A percentile compares a stretch with the other conserved stretches of the same genome.
phyloP scores from a whole-genome alignment of 2,113 vertebrate species.

The Peromyscus maniculatus region DNA sequence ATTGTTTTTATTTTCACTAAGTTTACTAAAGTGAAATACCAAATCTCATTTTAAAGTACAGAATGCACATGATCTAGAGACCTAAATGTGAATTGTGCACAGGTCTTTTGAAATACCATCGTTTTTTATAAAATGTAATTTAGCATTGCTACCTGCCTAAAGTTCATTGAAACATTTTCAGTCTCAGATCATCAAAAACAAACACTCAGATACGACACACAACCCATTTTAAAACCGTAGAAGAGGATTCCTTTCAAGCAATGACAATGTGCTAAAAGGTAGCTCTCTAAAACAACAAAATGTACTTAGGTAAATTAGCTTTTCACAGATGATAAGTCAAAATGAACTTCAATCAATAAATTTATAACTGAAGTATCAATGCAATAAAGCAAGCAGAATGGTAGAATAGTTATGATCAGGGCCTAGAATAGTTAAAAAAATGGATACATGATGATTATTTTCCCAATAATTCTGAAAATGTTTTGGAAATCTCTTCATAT shows the following conservation, averaged over 20 bases:
- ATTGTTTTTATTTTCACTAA: background rate
- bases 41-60: background rate
- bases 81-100: background rate
- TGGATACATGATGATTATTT: background rate
- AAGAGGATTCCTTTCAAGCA: background rate
- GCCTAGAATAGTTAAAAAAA: background rate
- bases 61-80: background rate
- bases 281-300: background rate
- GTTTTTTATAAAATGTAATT: constrained; percentile 21
- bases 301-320: background rate
- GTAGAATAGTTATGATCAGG: background rate
- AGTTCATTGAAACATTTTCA: background rate
- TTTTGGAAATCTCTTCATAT: background rate
- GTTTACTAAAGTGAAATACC: background rate
- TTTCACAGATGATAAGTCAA: background rate
- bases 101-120: background rate
- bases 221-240: background rate
- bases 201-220: background rate
- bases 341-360: background rate
- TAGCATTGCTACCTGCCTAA: background rate
- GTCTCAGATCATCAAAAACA: background rate
- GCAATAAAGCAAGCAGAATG: background rate
- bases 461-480: background rate
- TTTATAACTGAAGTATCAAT: background rate
- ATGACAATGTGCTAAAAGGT: background rate